Evolutionary conservation across 2,797 vertebrate species (phyloP), one percentile per base, ranked within the genome.

Genomic region (Crenuchus spilurus): DNA sequence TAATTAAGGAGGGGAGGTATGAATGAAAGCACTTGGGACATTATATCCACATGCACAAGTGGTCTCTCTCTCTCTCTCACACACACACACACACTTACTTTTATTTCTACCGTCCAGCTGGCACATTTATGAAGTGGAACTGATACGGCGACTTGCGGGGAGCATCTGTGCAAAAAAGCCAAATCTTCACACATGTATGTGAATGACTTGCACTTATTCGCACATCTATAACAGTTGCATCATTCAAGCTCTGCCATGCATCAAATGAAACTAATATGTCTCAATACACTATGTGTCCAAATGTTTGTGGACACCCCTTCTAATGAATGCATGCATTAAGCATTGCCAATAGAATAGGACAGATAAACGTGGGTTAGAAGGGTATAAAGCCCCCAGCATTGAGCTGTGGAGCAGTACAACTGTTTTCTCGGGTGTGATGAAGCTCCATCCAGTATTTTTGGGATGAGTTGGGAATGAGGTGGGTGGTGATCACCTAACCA

Each of bases 71-170:
- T 5, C 51, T 2, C 35, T 1, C 10, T n/a, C 18, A 49, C 22
- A 22, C 30, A 68, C n/a, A 28, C 30, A 20, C 30, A 11, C 22
- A 46, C 48, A 51, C 22, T 16, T 18, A 26, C n/a, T 49, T 41
- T 41, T 14, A 26, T 1, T 49, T 62, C 18, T 44, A 60, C 30
- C 14, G 33, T 33, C 42, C 48, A 65, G 7, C 11, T 60, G 64
- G 70, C 54, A 31, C 14, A 41, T 11, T 71, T 68, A 35, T 63
- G 37, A 16, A 62, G 42, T 73, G 69, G 70, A 68, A 55, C n/a
- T 51, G 20, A 75, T 70, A 24, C 14, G 54, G 28, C 46, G n/a
- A 51, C 54, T 71, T 24, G 31, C 9, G 22, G n/a, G 31, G 20
- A 62, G 30, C 37, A 20, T 60, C 24, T 58, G 44, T 30, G 35